Evolutionary conservation across 1,140 invertebrate species (phyloP), one percentile per base, ranked within the genome.

Genomic region (Cheumatopsyche charites): DNA sequence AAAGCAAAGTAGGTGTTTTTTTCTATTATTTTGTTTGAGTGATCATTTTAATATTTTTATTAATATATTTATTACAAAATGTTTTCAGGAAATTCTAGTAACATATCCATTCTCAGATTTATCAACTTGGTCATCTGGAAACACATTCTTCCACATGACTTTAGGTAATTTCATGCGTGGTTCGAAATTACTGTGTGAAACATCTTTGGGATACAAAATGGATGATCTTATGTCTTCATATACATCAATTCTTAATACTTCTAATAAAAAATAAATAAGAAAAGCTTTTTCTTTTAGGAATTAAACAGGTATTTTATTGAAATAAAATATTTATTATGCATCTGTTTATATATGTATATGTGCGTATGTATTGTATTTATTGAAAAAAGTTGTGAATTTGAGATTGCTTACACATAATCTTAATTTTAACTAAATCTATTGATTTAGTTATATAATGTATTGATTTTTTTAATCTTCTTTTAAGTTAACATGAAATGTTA

Each of bases 221-320:
- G 95, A 98, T 82, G 95, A 98, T 82, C 86, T 98, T n/a, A 88
- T 98, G 76, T 93, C 94, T 0, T 97, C 95, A 0, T 98, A 98
- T 79, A 94, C 88, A 65, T 82, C 83, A 67, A 85, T 84, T 49
- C 78, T 87, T 36, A 82, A 84, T 58, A 77, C 55, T 25, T 5
- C 55, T 15, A 12, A 73, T 77, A 79, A 17, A 52, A 52, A 52
- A 52, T 52, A 52, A 52, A 17, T n/a, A 36, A 36, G 29, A 36
- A 36, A 36, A 9, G 3, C 29, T 36, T 36, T 36, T 36, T n/a
- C n/a, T n/a, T n/a, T n/a, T n/a, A n/a, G n/a, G n/a, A n/a, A n/a
- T n/a, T n/a, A n/a, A n/a, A n/a, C n/a, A n/a, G n/a, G n/a, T n/a
- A n/a, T n/a, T n/a, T n/a, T n/a, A n/a, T n/a, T n/a, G n/a, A n/a